Percentiles rank a stretch among this genome's conserved stretches.
These are phyloP conservation scores for Enteromius unitaeniatus DNA, from an alignment of 2,797 vertebrate genomes.

Conservation along the genomic window DNA sequence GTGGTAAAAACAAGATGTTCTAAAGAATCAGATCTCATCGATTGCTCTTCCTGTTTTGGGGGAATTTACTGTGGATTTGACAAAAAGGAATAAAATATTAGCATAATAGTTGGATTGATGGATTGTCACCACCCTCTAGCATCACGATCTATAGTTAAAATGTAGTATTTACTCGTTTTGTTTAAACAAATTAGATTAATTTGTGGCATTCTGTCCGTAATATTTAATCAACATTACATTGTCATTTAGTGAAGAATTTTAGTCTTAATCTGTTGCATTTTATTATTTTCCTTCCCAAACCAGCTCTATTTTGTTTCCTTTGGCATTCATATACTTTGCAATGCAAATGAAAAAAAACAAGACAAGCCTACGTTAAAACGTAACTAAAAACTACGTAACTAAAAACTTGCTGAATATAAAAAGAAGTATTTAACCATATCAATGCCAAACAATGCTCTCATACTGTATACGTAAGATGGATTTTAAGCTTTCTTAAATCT, in stretches of 20 bases:
- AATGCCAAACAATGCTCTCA: not conserved
- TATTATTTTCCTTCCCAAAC: not conserved
- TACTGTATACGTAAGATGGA: not conserved
- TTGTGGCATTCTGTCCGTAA: not conserved
- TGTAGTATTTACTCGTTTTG: not conserved
- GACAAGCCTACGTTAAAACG: not conserved
- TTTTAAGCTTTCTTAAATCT: not conserved
- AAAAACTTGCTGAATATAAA: not conserved
- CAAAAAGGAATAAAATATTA: not conserved
- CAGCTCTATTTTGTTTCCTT: not conserved
- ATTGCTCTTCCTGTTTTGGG: not conserved
- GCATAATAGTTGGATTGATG: not conserved
- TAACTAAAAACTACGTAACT: no score
- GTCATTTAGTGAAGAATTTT: not conserved
- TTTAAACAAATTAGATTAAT: not conserved
- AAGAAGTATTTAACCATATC: not conserved
- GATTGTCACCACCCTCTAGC: not conserved
- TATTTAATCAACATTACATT: not conserved
- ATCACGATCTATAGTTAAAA: not conserved
- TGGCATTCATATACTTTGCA: not conserved
- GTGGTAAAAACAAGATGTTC: not conserved
- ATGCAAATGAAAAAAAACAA: slow-evolving; percentile 4
- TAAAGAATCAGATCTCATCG: not conserved
- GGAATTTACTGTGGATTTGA: not conserved
- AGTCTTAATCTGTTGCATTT: not conserved